Conservation (phyloP, 2,113 vertebrate genomes). For the Pollimyrus isidori region DNA sequence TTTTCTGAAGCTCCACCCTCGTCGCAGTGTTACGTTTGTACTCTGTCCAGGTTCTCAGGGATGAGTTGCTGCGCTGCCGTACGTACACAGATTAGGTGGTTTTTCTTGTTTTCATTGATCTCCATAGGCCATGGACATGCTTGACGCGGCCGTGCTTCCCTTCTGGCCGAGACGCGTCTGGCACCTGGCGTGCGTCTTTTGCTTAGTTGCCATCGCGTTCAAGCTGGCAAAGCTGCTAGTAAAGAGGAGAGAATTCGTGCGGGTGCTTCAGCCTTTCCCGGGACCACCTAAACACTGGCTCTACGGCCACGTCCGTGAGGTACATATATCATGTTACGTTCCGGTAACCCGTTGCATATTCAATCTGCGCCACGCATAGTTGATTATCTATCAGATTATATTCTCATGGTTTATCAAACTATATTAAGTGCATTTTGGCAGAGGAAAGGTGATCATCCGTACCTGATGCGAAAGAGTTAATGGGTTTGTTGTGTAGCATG, state of each 20-base stretch:
- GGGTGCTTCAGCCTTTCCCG: constrained; percentile 57
- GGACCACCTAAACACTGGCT: constrained; percentile 68
- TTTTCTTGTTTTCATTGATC: neutral
- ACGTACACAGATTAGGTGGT: neutral
- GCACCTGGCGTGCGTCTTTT: constrained; percentile 49
- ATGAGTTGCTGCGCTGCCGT: neutral
- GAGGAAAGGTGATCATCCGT: neutral
- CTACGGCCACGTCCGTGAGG: constrained; percentile 62
- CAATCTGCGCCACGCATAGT: neutral
- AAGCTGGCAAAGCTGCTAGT: constrained; percentile 50
- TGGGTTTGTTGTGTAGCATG: neutral
- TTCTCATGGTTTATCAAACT: neutral
- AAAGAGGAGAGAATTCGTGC: constrained; percentile 47
- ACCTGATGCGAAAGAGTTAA: neutral
- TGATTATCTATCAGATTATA: neutral
- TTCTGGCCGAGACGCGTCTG: constrained; percentile 42
- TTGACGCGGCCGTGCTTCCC: constrained; percentile 16
- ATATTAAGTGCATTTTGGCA: neutral
- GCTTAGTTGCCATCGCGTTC: constrained; percentile 48
- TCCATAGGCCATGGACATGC: constrained; percentile 27
- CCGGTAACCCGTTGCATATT: neutral
- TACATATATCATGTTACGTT: constrained; percentile 32
- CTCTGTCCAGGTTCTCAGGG: neutral
- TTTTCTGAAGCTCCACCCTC: neutral
- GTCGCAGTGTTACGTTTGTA: neutral